Evolutionary conservation across 2,888 invertebrate species (phyloP).

Genomic region (Patella ulyssiponensis): DNA sequence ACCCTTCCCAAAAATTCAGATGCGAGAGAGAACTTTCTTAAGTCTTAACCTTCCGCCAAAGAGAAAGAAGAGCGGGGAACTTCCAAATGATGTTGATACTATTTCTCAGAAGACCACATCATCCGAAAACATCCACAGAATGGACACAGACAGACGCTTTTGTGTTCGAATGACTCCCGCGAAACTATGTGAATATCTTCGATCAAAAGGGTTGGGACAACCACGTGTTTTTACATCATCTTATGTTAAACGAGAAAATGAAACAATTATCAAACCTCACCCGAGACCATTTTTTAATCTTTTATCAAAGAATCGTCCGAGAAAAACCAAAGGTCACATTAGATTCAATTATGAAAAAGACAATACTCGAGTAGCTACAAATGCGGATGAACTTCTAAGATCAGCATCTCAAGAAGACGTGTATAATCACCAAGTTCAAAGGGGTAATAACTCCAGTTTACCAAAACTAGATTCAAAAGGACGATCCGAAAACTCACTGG

Average conservation of each 20-base stretch:
- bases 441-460: background rate
- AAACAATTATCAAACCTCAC: background rate
- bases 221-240: background rate
- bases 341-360: background rate
- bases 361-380: background rate
- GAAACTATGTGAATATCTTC: constrained; percentile 3
- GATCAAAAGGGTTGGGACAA: background rate
- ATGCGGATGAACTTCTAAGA: background rate
- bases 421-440: too few relatives aligned
- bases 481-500: background rate
- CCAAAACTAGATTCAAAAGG: background rate
- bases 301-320: background rate
- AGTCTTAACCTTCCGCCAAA: background rate
- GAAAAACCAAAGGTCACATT: background rate
- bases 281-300: background rate
- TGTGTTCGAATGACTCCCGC: background rate
- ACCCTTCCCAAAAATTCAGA: background rate
- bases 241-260: background rate
- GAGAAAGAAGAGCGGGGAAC: background rate
- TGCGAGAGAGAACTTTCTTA: constrained; percentile 1
- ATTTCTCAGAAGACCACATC: background rate
- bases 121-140: background rate
- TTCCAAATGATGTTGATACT: background rate
- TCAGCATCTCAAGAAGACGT: background rate
- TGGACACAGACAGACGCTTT: background rate